Percentiles rank a stretch among this genome's conserved stretches.
phyloP scores from a whole-genome alignment of 2,113 vertebrate species.

The Mirza zaza region DNA sequence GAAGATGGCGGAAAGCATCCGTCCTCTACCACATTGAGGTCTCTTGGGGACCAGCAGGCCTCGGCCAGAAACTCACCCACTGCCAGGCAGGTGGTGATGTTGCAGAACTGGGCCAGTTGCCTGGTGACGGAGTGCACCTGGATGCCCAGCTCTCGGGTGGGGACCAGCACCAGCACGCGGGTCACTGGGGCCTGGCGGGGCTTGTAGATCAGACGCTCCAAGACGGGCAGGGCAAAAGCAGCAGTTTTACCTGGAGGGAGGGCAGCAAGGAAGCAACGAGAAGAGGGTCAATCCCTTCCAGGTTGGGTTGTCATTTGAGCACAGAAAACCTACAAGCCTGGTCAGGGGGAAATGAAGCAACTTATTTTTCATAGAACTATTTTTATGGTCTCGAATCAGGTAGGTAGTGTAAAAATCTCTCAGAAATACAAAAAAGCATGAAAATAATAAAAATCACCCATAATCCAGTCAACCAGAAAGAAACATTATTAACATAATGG shows the following conservation, averaged over 20 bases:
- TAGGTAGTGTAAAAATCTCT: not conserved
- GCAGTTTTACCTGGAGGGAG: conserved; percentile 92
- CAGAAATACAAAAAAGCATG: not conserved
- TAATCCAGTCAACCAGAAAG: not conserved
- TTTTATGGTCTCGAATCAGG: not conserved
- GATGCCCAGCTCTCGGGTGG: conserved; percentile 96
- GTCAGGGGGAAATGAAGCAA: not conserved
- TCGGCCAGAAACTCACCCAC: conserved; percentile 88
- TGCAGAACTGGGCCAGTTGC: conserved; percentile 95
- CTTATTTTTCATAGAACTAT: not conserved
- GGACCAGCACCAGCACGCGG: conserved; percentile 94
- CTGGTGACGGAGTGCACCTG: conserved; percentile 96
- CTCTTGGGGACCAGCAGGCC: not conserved
- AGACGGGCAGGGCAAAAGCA: conserved; percentile 95
- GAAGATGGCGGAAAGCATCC: rapidly evolving
- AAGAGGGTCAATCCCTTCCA: not conserved
- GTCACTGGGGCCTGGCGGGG: conserved; percentile 93
- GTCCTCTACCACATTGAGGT: rapidly evolving
- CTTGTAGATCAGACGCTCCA: conserved; percentile 97
- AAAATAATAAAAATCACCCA: not conserved
- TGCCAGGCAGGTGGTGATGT: conserved; percentile 91
- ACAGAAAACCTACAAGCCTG: not conserved
- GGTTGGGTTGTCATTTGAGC: not conserved
- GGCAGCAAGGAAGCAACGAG: not conserved
- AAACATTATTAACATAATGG: not conserved